Evolutionary conservation across 2,797 vertebrate genomes (phyloP), one percentile per base, ranked within the genome.

Genomic region (Hozukius guyotensis): DNA sequence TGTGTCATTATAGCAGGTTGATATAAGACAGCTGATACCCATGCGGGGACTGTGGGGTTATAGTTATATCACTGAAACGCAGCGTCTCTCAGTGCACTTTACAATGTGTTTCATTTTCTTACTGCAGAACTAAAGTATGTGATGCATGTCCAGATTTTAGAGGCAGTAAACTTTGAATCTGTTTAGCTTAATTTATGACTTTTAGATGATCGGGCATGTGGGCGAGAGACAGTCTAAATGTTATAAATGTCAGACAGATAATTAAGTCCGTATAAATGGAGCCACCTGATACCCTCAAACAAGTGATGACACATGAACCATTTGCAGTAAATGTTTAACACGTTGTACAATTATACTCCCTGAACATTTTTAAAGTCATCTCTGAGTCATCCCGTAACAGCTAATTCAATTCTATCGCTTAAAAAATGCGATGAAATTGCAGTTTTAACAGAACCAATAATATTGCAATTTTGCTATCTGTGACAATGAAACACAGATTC

Each of bases 1-100:
- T 89, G 81, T 83, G 71, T 87, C 84, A 90, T 87, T 91, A 87
- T 65, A 74, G 70, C 27, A 69, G 72, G 78, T 67, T 84, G 78
- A 83, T 62, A 61, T 80, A 75, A 82, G 52, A 65, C 85, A 85
- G 86, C 82, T 89, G 85, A 75, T 81, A 80, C 75, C 80, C 65
- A 46, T 80, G 73, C 77, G 32, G 63, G 31, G 42, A 73, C 49
- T 38, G 36, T 68, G 49, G 27, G 55, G 68, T 80, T 63, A 31
- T 27, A 20, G 70, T 64, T 31, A 77, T 63, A 63, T 22, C 67
- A 46, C 42, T 68, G 73, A 63, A 55, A 53, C 2, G 9, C n/a
- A 25, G 46, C 4, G 20, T 56, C 55, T 49, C 56, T 59, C 31
- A 16, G 18, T 36, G 25, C 42, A 20, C 32, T 52, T 36, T 61